Base-by-base conservation (phyloP, 2,113 vertebrate genomes). In the Crotalus helleri region DNA sequence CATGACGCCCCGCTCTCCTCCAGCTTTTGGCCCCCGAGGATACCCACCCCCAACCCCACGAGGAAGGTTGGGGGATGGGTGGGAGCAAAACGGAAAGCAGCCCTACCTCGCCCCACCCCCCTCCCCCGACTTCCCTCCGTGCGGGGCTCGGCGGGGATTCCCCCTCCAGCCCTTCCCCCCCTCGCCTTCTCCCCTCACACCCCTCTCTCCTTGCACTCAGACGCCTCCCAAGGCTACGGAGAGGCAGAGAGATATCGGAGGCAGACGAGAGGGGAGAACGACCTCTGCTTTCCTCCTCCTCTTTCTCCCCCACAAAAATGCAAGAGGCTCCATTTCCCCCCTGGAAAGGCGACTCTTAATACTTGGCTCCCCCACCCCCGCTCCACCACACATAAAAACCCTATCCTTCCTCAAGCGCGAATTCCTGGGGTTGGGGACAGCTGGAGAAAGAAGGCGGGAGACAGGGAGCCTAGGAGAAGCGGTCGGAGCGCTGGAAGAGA, bases 41-140 rank as follows among this genome's bases (percentile, higher is more conserved):
- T 0, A 53, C 11, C 3, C 11, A 24, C 5, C 54, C 85, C 24
- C 61, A 54, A 24, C 23, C 49, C 91, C 87, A 2, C 39, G 4
- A 85, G 69, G 33, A 89, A 57, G 64, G 15, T 81, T 87, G 92
- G 74, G 87, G 88, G 92, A 86, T 90, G 92, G 55, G 88, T 85
- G 55, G 29, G 88, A 93, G 81, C 39, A 39, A 39, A 2, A 39
- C 39, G 39, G 39, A 39, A 39, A 39, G 39, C 39, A 39, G 39
- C 39, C 39, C 39, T 39, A 39, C 39, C 39, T 39, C 39, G 39
- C 39, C 39, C 39, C 39, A 39, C 39, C 39, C 39, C 39, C 39
- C 39, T 39, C 39, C 39, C 39, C 39, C 39, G 39, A 39, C 39
- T 39, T 39, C 39, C 39, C 39, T 39, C 39, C 39, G 39, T 39